Conservation (phyloP, 2,797 vertebrate genomes). For the Merluccius polli region DNA sequence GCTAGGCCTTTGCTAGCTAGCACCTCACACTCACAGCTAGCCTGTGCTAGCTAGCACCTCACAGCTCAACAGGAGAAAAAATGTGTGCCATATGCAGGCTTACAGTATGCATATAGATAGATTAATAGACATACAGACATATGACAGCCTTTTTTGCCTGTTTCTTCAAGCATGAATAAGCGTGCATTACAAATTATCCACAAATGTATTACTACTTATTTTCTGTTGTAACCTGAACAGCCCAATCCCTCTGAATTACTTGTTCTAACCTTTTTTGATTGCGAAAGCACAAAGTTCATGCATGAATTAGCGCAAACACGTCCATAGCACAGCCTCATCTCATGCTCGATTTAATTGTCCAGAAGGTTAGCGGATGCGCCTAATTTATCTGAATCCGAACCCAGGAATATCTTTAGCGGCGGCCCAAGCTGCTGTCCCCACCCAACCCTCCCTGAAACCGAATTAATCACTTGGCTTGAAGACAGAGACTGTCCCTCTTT, state of each 20-base stretch:
- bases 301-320: not conserved
- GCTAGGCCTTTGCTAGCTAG: conserved; percentile 30
- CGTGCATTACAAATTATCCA: not conserved
- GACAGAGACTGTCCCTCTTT: conserved; percentile 52
- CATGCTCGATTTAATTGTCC: conserved; percentile 53
- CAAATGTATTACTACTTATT: not conserved
- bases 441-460: conserved; percentile 27
- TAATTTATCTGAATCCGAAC: conserved; percentile 49
- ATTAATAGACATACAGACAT: not conserved
- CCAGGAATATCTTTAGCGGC: conserved; percentile 30
- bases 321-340: conserved; percentile 33
- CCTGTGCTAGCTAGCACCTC: not conserved
- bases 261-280: conserved; percentile 26
- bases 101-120: not conserved
- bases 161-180: not conserved
- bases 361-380: conserved; percentile 33
- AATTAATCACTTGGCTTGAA: conserved; percentile 72
- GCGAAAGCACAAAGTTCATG: not conserved
- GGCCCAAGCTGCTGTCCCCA: not conserved
- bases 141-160: not conserved
- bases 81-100: not conserved
- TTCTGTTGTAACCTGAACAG: not conserved
- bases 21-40: conserved; percentile 19
- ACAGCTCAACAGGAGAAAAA: not conserved
- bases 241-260: conserved; percentile 11